Conservation (phyloP, 2,797 vertebrate genomes). For the Clarias laeviceps region DNA sequence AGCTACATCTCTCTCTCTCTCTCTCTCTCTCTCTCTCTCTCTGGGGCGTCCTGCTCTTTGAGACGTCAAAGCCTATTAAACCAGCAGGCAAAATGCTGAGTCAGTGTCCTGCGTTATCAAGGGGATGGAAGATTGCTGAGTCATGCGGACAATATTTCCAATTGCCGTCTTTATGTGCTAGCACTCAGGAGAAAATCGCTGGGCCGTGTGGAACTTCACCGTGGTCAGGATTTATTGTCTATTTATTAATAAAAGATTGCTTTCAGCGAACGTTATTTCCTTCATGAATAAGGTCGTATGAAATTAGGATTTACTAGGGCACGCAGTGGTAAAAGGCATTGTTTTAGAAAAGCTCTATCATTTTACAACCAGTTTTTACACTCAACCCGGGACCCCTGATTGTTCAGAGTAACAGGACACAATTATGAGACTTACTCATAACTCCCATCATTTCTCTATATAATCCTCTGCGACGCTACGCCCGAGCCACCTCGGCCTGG, state of each 20-base stretch:
- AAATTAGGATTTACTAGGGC: background rate
- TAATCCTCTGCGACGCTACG: too few relatives aligned
- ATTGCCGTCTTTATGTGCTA: slow-evolving; percentile 26
- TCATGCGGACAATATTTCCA: slow-evolving; percentile 47
- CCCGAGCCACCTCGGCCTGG: too few relatives aligned
- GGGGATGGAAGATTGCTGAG: slow-evolving; percentile 34
- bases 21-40: slow-evolving; percentile 9
- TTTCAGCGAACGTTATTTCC: background rate
- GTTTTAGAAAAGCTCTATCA: background rate
- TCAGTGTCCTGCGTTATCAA: slow-evolving; percentile 39
- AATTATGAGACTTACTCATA: too few relatives aligned
- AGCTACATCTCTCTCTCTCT: background rate
- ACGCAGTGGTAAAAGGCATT: background rate
- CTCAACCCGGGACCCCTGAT: too few relatives aligned
- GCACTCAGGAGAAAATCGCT: background rate
- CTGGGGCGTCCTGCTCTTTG: slow-evolving; percentile 8
- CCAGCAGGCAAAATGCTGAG: slow-evolving; percentile 40
- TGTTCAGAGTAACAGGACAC: too few relatives aligned
- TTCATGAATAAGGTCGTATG: background rate
- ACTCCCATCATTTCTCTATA: too few relatives aligned
- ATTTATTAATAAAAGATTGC: background rate
- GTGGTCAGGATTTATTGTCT: background rate
- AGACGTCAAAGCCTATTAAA: slow-evolving; percentile 44
- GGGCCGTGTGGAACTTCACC: background rate
- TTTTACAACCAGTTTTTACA: background rate